Evolutionary conservation across 2,888 invertebrate genomes (phyloP).

Genomic region (Onchidella celtica): DNA sequence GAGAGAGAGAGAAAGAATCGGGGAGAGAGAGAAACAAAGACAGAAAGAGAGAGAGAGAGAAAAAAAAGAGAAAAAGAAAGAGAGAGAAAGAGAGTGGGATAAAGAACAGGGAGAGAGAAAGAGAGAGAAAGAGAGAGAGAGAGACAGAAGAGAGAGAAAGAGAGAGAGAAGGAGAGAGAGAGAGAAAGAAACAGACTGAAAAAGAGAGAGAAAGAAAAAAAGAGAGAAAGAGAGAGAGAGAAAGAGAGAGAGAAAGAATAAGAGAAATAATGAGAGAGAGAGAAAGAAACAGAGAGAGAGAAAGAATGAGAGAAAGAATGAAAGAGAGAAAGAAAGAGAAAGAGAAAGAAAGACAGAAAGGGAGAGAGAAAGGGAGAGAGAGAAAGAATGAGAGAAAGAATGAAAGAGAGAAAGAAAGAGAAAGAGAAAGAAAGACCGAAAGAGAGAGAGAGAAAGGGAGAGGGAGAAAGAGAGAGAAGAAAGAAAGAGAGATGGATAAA

Average conservation of each 20-base stretch:
- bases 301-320: background rate
- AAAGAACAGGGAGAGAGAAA: too few species aligned
- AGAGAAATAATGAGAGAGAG: background rate
- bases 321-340: background rate
- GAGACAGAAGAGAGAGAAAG: too few species aligned
- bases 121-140: too few species aligned
- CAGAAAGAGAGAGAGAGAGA: too few species aligned
- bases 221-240: background rate
- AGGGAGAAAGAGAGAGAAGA: background rate
- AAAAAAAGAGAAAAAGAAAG: too few species aligned
- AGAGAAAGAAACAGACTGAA: background rate
- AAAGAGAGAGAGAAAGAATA: background rate
- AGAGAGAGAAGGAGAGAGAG: background rate
- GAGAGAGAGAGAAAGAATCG: too few species aligned
- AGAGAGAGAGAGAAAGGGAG: background rate
- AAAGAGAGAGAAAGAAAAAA: background rate
- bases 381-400: background rate
- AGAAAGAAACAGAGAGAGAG: background rate
- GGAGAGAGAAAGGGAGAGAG: background rate
- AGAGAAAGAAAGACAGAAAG: background rate
- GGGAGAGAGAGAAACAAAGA: too few species aligned
- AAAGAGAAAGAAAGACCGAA: background rate
- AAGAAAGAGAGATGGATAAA: background rate
- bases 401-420: background rate
- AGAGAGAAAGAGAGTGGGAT: too few species aligned